These are phyloP conservation scores for Bradypodion pumilum DNA, from an alignment of 2,797 vertebrate genomes.

Conservation along the genomic window DNA sequence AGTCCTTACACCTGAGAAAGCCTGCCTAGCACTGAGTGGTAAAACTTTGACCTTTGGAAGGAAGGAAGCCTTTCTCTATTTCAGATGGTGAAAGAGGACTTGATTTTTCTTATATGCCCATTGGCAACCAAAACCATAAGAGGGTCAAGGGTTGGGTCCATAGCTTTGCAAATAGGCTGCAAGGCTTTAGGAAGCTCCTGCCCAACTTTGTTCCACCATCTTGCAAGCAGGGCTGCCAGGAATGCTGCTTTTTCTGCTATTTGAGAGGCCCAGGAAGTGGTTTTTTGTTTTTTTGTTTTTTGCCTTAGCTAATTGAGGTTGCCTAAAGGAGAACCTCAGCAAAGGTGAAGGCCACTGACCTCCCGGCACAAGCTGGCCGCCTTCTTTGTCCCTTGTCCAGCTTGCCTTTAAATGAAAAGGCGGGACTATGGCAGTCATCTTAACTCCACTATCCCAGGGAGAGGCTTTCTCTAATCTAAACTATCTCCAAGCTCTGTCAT, in stretches of 20 bases:
- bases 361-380: conserved; percentile 11
- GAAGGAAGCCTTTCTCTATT: not conserved
- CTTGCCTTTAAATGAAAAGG: conserved; percentile 30
- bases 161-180: conserved; percentile 14
- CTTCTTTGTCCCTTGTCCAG: conserved; percentile 23
- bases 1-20: not conserved
- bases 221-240: accelerated
- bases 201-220: not conserved
- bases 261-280: not conserved
- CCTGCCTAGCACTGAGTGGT: no score
- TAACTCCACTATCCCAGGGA: not conserved
- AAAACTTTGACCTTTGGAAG: not conserved
- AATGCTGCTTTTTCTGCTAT: accelerated
- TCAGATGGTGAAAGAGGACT: not conserved
- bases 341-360: conserved; percentile 50
- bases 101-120: not conserved
- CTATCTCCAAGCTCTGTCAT: not conserved
- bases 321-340: conserved; percentile 50
- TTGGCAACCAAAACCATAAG: not conserved
- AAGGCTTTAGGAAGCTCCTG: conserved; percentile 25
- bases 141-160: not conserved
- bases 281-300: not conserved
- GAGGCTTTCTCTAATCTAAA: conserved; percentile 35
- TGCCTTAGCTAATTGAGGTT: conserved; percentile 41
- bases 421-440: not conserved